Evolutionary conservation across 64 coral and sea anemone species (phyloP).

Genomic region (Montipora foliosa): DNA sequence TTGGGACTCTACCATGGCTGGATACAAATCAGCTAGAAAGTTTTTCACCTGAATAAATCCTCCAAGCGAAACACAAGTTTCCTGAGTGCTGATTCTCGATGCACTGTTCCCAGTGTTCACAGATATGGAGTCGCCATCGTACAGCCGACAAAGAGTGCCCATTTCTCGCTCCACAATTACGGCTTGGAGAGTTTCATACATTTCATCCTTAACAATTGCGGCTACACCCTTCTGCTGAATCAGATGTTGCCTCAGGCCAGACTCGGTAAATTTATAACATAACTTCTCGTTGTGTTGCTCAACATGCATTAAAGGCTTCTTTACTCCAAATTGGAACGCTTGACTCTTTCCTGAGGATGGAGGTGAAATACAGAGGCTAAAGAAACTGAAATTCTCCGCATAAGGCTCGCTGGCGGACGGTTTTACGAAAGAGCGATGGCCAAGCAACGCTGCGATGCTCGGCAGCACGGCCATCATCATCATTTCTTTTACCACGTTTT

Average conservation of each 20-base stretch:
- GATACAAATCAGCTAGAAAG: too few species aligned
- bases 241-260: constrained; percentile 40
- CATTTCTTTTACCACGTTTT: not conserved
- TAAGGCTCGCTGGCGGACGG: too few species aligned
- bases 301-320: constrained; percentile 24
- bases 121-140: not conserved
- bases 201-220: constrained; percentile 65
- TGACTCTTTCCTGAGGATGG: not conserved
- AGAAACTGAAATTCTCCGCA: too few species aligned
- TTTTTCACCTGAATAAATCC: too few species aligned
- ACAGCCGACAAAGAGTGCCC: not conserved
- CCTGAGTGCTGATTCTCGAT: too few species aligned
- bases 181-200: constrained; percentile 44
- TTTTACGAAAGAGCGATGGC: too few species aligned
- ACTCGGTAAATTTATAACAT: constrained; percentile 54
- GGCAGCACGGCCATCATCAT: too few species aligned
- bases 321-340: constrained; percentile 9
- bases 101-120: too few species aligned
- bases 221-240: constrained; percentile 12
- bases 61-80: too few species aligned
- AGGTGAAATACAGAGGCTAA: too few species aligned
- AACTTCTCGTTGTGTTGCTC: constrained; percentile 6
- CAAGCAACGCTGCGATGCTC: too few species aligned
- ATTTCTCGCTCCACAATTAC: constrained; percentile 11
- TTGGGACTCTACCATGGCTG: too few species aligned